Evolutionary conservation across 2,888 invertebrate genomes (phyloP).

Genomic region (Adelognathus sp.): DNA sequence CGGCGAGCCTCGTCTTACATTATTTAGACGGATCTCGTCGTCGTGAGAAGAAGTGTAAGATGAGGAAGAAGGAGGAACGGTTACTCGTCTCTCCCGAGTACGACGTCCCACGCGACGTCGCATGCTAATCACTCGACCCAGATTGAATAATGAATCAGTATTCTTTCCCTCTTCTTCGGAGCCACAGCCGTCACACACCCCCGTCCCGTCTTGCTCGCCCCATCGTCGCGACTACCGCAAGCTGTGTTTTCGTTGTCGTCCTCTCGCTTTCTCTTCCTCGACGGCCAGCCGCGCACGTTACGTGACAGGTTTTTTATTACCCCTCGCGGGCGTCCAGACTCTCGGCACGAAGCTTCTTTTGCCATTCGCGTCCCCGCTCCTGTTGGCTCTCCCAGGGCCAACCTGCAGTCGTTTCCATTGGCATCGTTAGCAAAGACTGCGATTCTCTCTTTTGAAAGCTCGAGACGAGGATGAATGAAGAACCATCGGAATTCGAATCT

Average conservation of each 20-base stretch:
- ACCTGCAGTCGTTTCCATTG: background rate
- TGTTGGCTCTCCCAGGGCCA: constrained; percentile 18
- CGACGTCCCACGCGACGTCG: constrained; percentile 60
- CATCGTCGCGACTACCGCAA: constrained; percentile 36
- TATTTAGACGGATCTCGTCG: constrained; percentile 76
- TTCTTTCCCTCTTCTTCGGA: constrained; percentile 81
- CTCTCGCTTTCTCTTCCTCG: constrained; percentile 65
- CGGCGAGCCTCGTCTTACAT: constrained; percentile 75
- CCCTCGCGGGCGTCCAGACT: constrained; percentile 62
- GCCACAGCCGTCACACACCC: constrained; percentile 62
- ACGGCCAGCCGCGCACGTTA: constrained; percentile 70
- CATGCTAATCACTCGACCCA: constrained; percentile 84
- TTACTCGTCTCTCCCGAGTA: constrained; percentile 19
- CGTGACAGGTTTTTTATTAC: constrained; percentile 84
- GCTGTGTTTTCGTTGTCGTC: background rate
- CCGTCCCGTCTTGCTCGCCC: no score
- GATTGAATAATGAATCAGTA: constrained; percentile 85
- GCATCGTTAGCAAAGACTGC: constrained; percentile 37
- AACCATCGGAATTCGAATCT: background rate
- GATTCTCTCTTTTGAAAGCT: background rate
- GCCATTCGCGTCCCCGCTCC: constrained; percentile 20
- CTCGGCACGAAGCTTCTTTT: constrained; percentile 32
- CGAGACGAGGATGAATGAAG: background rate
- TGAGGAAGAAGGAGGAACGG: constrained; percentile 22
- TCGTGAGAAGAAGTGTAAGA: constrained; percentile 38